Percentiles rank a stretch among this genome's conserved stretches.
Conservation (phyloP, 2,888 invertebrate species). For the Resseliella maxima region DNA sequence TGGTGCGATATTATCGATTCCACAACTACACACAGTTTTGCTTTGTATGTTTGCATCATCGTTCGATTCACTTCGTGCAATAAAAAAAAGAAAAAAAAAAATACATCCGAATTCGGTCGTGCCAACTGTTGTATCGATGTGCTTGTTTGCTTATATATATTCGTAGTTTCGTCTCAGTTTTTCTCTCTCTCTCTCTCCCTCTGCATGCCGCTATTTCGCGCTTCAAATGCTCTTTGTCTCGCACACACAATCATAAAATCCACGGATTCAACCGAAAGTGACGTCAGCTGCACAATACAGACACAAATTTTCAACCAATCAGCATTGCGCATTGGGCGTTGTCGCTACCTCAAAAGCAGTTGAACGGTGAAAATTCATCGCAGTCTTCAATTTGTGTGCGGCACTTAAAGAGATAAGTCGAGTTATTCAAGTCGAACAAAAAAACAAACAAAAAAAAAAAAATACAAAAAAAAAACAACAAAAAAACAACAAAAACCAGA, state of each 20-base stretch:
- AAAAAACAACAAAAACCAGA: too few relatives aligned
- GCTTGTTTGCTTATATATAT: not conserved
- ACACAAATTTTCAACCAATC: conserved; percentile 53
- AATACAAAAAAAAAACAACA: not conserved
- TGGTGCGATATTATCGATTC: conserved; percentile 46
- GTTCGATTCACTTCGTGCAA: too few relatives aligned
- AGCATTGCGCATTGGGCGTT: conserved; percentile 54
- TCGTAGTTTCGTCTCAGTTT: too few relatives aligned
- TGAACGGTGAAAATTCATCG: conserved; percentile 49
- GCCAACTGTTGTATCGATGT: not conserved
- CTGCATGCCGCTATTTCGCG: not conserved
- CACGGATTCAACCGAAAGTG: not conserved
- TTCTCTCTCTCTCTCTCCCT: not conserved
- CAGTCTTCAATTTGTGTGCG: conserved; percentile 59
- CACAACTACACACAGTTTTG: conserved; percentile 10
- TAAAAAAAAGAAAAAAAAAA: not conserved
- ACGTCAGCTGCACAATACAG: not conserved
- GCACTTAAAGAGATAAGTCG: conserved; percentile 58
- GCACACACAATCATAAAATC: not conserved
- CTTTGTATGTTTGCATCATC: not conserved
- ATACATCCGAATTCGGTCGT: not conserved
- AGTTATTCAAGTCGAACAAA: conserved; percentile 48
- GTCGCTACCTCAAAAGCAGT: conserved; percentile 55
- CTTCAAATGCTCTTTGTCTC: not conserved
- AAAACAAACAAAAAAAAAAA: conserved; percentile 2